phyloP scores from a whole-genome alignment of 2,888 invertebrate species.

The Venusia cambrica region DNA sequence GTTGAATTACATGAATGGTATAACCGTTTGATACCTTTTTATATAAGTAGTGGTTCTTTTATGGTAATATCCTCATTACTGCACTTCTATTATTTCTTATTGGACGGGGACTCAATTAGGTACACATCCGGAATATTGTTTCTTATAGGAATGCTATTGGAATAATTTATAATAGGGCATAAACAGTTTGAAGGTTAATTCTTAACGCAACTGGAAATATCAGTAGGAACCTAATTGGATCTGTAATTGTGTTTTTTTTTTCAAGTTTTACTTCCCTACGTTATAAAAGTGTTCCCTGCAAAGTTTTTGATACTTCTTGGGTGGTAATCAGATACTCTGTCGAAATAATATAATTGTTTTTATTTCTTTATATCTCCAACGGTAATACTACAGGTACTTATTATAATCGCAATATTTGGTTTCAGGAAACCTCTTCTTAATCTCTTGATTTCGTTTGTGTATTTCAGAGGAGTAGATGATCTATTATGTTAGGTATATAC shows the following conservation, averaged over 20 bases:
- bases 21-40: slow-evolving; percentile 10
- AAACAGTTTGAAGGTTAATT: slow-evolving; percentile 1
- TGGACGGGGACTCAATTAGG: slow-evolving; percentile 12
- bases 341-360: no score
- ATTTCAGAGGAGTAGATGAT: no score
- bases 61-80: slow-evolving; percentile 13
- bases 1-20: slow-evolving; percentile 22
- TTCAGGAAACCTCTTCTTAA: no score
- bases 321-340: no score
- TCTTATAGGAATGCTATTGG: slow-evolving; percentile 9
- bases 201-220: slow-evolving; percentile 12
- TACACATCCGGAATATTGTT: slow-evolving; percentile 10
- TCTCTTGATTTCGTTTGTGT: no score
- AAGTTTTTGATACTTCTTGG: no score
- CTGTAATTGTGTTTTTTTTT: slow-evolving; percentile 7
- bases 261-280: no score
- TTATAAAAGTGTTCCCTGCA: no score
- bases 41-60: slow-evolving; percentile 13
- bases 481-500: no score
- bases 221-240: slow-evolving; percentile 16
- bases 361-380: no score
- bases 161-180: slow-evolving; percentile 9
- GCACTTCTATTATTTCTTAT: slow-evolving; percentile 16
- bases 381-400: no score
- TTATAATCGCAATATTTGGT: no score